These are phyloP conservation scores for Pangasianodon hypophthalmus DNA, from an alignment of 2,113 vertebrate genomes.

Conservation along the genomic window DNA sequence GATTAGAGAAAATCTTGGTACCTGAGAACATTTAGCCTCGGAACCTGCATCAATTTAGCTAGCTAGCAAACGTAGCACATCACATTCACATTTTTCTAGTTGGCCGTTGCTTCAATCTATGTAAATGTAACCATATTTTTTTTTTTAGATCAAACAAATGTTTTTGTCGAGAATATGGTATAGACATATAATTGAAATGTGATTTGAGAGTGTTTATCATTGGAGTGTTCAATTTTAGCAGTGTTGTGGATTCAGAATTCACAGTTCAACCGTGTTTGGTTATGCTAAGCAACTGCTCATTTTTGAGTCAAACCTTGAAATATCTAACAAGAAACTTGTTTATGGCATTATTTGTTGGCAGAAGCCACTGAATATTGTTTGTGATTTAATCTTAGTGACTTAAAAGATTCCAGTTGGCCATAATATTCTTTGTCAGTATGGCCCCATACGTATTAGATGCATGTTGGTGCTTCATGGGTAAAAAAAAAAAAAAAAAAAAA, in stretches of 20 bases:
- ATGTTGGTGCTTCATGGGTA: not conserved
- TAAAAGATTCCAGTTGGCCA: not conserved
- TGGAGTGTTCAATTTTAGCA: not conserved
- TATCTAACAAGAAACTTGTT: not conserved
- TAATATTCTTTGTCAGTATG: not conserved
- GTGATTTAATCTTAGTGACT: not conserved
- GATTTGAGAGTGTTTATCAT: not conserved
- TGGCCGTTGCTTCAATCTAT: not conserved
- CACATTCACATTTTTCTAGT: not conserved
- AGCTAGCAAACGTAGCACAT: too few relatives aligned
- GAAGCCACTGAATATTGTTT: not conserved
- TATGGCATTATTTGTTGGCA: not conserved
- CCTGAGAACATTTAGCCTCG: too few relatives aligned
- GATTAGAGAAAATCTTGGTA: too few relatives aligned
- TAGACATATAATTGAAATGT: not conserved
- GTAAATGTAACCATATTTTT: not conserved
- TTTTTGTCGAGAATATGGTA: not conserved
- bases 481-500: not conserved
- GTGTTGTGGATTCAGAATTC: not conserved
- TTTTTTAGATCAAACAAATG: not conserved
- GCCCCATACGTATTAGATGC: not conserved
- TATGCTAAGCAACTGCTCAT: not conserved
- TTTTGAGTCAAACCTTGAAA: not conserved
- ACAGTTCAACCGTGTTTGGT: not conserved
- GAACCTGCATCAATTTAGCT: not conserved